phyloP scores from a whole-genome alignment of 2,888 invertebrate genomes.

The Megaustenia siamemsis region DNA sequence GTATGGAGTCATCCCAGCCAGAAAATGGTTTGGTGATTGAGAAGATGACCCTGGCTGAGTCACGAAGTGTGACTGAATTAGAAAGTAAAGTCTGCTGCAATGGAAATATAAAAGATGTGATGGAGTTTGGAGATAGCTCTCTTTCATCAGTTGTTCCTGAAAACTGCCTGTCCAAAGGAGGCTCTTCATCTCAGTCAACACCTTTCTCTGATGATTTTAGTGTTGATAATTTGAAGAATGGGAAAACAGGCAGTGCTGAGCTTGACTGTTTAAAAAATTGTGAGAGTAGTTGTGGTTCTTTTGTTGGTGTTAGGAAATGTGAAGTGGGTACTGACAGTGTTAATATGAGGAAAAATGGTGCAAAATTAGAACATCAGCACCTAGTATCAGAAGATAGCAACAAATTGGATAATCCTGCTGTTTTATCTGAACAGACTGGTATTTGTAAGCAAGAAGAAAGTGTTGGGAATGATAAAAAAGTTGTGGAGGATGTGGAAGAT shows the following conservation, averaged over 20 bases:
- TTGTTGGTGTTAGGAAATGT: not conserved
- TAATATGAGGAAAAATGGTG: not conserved
- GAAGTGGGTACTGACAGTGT: not conserved
- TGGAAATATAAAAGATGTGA: slow-evolving; percentile 6
- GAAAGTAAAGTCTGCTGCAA: slow-evolving; percentile 31
- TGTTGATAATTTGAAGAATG: slow-evolving; percentile 20
- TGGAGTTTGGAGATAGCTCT: not conserved
- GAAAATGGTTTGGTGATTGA: slow-evolving; percentile 54
- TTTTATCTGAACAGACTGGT: not conserved
- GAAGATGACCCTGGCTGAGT: not conserved
- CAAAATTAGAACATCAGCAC: not conserved
- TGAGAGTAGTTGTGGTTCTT: not conserved
- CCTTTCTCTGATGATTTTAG: not conserved
- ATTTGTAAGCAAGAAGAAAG: not conserved
- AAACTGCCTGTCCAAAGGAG: not conserved
- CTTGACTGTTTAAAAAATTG: not conserved
- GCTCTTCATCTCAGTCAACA: slow-evolving; percentile 1
- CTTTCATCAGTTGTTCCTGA: not conserved
- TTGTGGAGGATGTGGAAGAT: not conserved
- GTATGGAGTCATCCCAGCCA: slow-evolving; percentile 50
- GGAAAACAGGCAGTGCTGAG: not conserved
- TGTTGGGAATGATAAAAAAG: not conserved
- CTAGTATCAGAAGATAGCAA: not conserved
- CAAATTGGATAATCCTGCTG: not conserved
- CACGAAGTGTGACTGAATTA: not conserved